phyloP scores from a whole-genome alignment of 2,113 vertebrate species.

The Malurus elegans region DNA sequence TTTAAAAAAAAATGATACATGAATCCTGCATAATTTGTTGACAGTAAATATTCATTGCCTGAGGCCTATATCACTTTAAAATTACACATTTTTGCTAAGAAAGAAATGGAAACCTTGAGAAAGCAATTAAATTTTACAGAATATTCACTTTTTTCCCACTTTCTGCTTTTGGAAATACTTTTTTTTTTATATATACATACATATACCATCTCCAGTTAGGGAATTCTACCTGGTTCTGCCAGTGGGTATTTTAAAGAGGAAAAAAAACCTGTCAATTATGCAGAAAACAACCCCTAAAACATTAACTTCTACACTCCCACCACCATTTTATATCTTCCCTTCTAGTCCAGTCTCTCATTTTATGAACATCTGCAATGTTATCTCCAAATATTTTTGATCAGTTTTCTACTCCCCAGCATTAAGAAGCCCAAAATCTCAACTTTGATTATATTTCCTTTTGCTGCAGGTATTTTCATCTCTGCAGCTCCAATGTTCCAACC shows the following conservation, averaged over 20 bases:
- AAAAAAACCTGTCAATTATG: background rate
- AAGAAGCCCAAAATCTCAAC: background rate
- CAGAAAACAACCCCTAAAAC: background rate
- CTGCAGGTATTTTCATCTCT: background rate
- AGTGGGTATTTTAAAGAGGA: background rate
- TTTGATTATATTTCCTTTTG: background rate
- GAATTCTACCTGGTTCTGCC: background rate
- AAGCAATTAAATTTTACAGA: background rate
- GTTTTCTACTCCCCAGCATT: background rate
- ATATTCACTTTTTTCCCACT: background rate
- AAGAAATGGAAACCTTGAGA: background rate
- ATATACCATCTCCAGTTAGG: background rate
- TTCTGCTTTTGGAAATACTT: background rate
- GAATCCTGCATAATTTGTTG: conserved; percentile 33
- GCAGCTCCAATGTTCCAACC: background rate
- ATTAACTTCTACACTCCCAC: background rate
- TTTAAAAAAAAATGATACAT: background rate
- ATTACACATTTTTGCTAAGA: conserved; percentile 7
- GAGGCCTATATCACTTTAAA: background rate
- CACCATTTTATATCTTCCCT: background rate
- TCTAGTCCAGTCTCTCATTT: background rate
- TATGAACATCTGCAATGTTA: background rate
- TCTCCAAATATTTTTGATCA: background rate
- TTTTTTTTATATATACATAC: background rate
- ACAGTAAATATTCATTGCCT: background rate